Evolutionary conservation across 2,113 vertebrate genomes (phyloP).

Genomic region (Aegotheles bennettii): DNA sequence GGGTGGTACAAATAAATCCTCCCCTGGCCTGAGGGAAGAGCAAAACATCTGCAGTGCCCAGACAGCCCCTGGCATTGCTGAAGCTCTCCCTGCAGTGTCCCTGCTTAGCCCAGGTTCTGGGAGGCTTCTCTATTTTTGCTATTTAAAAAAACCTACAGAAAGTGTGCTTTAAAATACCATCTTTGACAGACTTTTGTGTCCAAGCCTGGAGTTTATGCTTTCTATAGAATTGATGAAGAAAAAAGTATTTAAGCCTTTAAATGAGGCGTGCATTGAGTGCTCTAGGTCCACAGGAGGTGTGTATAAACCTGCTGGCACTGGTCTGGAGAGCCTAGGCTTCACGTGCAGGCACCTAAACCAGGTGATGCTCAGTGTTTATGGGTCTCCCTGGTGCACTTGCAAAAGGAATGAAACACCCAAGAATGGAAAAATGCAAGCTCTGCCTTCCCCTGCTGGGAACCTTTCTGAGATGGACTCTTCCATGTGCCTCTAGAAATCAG

Average conservation of each 20-base stretch:
- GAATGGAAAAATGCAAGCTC: background rate
- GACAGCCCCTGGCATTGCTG: background rate
- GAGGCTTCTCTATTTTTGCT: background rate
- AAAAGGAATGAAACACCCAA: background rate
- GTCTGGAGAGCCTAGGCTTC: background rate
- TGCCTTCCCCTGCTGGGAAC: background rate
- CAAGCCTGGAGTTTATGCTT: background rate
- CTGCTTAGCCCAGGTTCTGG: background rate
- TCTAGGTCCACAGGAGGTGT: background rate
- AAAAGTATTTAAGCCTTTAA: background rate
- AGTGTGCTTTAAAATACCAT: background rate
- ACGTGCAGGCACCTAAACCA: fast-evolving
- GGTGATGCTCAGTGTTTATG: background rate
- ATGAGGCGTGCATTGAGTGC: no score
- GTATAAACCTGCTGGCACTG: background rate
- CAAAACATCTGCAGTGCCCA: fast-evolving
- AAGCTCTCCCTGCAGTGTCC: background rate
- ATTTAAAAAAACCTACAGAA: background rate
- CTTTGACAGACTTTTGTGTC: background rate
- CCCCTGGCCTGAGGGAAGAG: background rate
- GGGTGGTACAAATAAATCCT: background rate
- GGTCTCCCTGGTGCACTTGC: background rate
- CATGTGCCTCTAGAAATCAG: background rate
- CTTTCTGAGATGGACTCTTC: background rate
- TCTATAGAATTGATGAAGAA: background rate